Base-by-base conservation (phyloP, 2,797 vertebrate genomes). In the Menidia menidia region DNA sequence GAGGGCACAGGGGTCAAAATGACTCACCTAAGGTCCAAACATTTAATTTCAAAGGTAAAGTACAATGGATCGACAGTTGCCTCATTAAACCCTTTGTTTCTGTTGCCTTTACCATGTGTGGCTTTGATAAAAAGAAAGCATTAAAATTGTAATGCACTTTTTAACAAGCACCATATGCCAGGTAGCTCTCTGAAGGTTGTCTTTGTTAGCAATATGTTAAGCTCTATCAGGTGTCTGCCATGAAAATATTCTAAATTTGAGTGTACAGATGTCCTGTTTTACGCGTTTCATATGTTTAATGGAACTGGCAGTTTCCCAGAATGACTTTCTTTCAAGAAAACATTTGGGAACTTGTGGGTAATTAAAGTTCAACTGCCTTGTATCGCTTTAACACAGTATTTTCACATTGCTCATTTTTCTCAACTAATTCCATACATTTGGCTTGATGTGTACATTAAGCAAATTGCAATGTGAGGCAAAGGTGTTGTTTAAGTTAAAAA, bases 11-110 rank as follows among this genome's bases (percentile, higher is more conserved):
- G 48, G 16, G 61, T 50, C 55, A 32, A 56, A 25, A 64, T 19
- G 25, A 16, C 14, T 73, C 55, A 42, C 66, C 47, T 35, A 4
- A 2, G 67, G n/a, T 68, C 68, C 16, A 43, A 53, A 14, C 16
- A 18, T 63, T 59, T 79, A 42, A 52, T 48, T 68, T 71, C 12
- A 52, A 13, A 19, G 59, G 39, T 47, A 13, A 50, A 73, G 30
- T 44, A 16, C 15, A 3, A 18, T 35, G 30, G 10, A 52, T 4
- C 4, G 32, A 12, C 25, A 52, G 32, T 19, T 12, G 15, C 12
- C 54, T 57, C 53, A 52, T 52, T 53, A 42, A 5, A 14, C 19
- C 32, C 18, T 50, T 50, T 50, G 33, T 19, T 50, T 50, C 11
- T 50, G 15, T 47, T 39, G 15, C 8, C 15, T 33, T 32, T 18